phyloP scores from a whole-genome alignment of 1,140 invertebrate species.

The Caligus rogercresseyi region DNA sequence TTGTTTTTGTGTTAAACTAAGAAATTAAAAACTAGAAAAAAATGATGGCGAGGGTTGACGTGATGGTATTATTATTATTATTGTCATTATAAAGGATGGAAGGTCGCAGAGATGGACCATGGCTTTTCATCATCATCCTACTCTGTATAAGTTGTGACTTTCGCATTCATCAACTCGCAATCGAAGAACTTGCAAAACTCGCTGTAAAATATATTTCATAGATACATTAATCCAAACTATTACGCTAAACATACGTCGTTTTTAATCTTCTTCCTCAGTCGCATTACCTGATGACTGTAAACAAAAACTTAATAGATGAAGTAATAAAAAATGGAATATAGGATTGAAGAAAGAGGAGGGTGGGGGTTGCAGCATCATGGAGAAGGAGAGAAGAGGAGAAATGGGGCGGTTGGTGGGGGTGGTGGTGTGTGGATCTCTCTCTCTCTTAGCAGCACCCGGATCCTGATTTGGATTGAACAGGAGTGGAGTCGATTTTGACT shows the following conservation, averaged over 20 bases:
- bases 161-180: not conserved
- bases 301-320: not conserved
- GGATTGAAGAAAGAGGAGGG: not conserved
- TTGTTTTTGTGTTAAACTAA: too few species aligned
- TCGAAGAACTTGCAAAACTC: not conserved
- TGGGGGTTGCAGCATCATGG: too few species aligned
- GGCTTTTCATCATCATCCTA: too few species aligned
- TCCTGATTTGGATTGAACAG: constrained; percentile 17
- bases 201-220: not conserved
- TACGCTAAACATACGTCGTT: too few species aligned
- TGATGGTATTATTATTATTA: too few species aligned
- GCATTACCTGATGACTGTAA: not conserved
- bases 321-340: not conserved
- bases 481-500: constrained; percentile 19
- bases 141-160: too few species aligned
- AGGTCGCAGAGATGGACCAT: too few species aligned
- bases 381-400: too few species aligned
- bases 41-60: too few species aligned
- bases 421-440: not conserved
- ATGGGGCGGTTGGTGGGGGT: not conserved
- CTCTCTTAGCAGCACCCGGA: constrained; percentile 15
- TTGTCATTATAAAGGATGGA: too few species aligned
- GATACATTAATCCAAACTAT: not conserved
- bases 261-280: too few species aligned
- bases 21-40: too few species aligned